Conservation (phyloP, 2,888 invertebrate genomes). For the Cryptosula pallasiana region DNA sequence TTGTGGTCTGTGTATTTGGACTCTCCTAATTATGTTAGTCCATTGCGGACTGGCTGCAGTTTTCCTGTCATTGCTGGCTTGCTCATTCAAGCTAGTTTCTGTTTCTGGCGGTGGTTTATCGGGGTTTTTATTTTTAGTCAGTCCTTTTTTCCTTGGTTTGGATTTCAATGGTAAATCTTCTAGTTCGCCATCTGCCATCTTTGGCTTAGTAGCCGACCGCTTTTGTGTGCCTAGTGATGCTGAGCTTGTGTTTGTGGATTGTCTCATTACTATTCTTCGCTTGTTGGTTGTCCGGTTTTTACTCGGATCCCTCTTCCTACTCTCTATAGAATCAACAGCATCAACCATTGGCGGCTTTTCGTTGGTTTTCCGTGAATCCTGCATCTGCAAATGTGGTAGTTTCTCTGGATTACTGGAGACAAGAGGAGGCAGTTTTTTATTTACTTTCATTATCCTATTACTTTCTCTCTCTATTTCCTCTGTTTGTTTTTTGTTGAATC, state of each 20-base stretch:
- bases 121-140: background rate
- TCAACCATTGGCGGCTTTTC: too few relatives aligned
- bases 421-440: background rate
- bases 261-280: background rate
- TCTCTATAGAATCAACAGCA: background rate
- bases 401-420: background rate
- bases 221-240: background rate
- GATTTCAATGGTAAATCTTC: background rate
- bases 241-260: background rate
- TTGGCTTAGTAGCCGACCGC: background rate
- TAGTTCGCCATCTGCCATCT: background rate
- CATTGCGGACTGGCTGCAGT: background rate
- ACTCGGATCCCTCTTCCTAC: background rate
- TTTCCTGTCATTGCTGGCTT: background rate
- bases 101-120: background rate
- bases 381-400: background rate
- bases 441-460: background rate
- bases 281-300: background rate
- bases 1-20: constrained; percentile 5
- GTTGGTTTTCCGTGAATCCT: background rate
- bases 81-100: background rate
- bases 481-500: too few relatives aligned
- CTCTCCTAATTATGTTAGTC: constrained; percentile 1
- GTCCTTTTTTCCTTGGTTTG: background rate
- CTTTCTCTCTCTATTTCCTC: too few relatives aligned